Base-by-base conservation (phyloP, 2,888 invertebrate species). In the Melanostoma scalare region DNA sequence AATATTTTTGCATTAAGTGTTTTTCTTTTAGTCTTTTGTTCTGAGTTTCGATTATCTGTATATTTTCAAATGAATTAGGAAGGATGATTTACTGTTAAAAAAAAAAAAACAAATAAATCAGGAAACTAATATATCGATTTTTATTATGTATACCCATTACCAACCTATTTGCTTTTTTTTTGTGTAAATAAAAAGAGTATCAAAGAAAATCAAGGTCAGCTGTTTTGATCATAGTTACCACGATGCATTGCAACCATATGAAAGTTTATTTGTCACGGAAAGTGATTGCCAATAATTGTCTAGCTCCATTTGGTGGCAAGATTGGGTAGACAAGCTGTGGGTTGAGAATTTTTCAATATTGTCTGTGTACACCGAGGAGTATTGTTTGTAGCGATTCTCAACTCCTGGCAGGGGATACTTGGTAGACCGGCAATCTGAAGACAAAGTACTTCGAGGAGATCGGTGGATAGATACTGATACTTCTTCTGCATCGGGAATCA, bases 401-500 rank as follows among this genome's bases (percentile, higher is more conserved):
- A 42, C 4, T 31, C 3, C 6, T 8, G 53, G 35, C 0, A 6
- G 30, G 3, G 68, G 69, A 35, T 50, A 58, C 0, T 2, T 20
- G 6, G 40, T 8, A 2, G 78, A 20, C 6, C 71, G 33, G 4
- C 20, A 40, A 6, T 67, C 71, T 2, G 69, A 50, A 0, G 58
- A 20, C 2, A 30, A 6, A n/a, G 65, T 6, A 30, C 42, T 65
- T 2, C 68, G n/a, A 2, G 69, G 82, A 1, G 42, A 10, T 6
- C 65, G 44, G 31, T 84, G 74, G 6, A 79, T 56, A 5, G 74
- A 61, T 5, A 6, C 84, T 6, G 10, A 30, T 0, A 79, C 44
- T 36, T 75, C 55, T 68, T 88, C 87, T 0, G 89, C 89, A 0
- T 89, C 90, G n/a, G 86, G n/a, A 35, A 88, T 85, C 0, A 89